These are phyloP conservation scores for Manis pentadactyla DNA, from an alignment of 2,797 vertebrate species.

Conservation along the genomic window DNA sequence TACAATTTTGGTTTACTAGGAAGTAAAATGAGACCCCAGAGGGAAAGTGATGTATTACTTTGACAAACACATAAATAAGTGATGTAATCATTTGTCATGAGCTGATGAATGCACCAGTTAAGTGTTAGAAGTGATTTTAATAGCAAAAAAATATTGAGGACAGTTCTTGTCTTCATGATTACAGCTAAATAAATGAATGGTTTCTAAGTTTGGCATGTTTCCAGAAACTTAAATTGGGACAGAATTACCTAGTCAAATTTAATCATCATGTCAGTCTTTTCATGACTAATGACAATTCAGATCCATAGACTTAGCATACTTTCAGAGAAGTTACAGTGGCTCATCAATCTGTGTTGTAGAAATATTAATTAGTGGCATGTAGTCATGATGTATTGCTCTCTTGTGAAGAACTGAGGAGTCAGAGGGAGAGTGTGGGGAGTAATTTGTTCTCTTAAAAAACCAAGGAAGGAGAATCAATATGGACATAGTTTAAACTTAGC, in stretches of 20 bases:
- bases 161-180: neutral
- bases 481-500: neutral
- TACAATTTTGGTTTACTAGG: neutral
- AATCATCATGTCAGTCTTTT: conserved; percentile 59
- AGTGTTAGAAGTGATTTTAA: neutral
- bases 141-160: neutral
- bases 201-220: neutral
- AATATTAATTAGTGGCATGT: conserved; percentile 64
- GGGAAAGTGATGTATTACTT: neutral
- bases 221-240: conserved; percentile 20
- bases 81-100: neutral
- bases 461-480: conserved; percentile 11
- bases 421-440: neutral
- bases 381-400: conserved; percentile 17
- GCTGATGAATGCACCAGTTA: neutral
- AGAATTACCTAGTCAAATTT: conserved; percentile 43
- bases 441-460: neutral
- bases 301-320: neutral
- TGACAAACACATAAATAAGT: conserved; percentile 7
- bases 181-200: conserved; percentile 29
- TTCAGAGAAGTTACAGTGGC: neutral
- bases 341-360: conserved; percentile 5
- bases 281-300: conserved; percentile 12
- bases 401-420: neutral
- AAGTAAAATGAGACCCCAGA: neutral